Percentiles rank a stretch among this genome's conserved stretches.
These are phyloP conservation scores for Syngnathus typhle DNA, from an alignment of 2,113 vertebrate genomes.

Conservation along the genomic window DNA sequence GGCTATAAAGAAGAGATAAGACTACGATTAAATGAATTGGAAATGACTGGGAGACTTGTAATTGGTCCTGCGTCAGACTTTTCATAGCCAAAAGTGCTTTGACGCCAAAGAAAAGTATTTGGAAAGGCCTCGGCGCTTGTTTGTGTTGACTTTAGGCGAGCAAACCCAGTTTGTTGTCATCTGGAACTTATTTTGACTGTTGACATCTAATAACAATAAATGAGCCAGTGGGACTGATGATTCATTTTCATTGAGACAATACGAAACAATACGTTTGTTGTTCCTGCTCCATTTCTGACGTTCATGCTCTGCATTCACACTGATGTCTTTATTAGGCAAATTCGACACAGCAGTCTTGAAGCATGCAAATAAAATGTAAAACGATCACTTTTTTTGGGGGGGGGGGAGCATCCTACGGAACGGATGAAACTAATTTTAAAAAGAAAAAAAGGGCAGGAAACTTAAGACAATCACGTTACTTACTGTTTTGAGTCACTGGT, in stretches of 20 bases:
- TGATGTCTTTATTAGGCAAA: neutral
- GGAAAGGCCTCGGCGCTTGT: neutral
- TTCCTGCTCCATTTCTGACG: neutral
- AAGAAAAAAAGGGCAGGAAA: neutral
- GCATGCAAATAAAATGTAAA: neutral
- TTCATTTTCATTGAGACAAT: neutral
- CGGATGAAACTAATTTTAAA: neutral
- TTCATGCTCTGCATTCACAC: neutral
- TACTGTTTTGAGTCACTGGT: neutral
- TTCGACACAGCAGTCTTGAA: neutral
- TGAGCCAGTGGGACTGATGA: neutral
- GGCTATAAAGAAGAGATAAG: neutral
- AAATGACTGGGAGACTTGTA: neutral
- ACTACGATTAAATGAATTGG: neutral
- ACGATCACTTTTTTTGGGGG: neutral
- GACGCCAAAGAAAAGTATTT: neutral
- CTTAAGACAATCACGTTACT: neutral
- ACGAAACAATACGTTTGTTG: neutral
- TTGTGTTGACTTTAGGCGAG: neutral
- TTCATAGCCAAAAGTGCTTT: neutral
- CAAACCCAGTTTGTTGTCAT: neutral
- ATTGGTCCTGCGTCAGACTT: neutral
- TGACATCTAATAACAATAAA: neutral
- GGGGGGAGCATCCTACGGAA: neutral
- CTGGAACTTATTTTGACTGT: neutral